Percentiles rank a stretch among this genome's conserved stretches.
phyloP scores from a whole-genome alignment of 2,797 vertebrate species.

The Eospalax fontanierii region DNA sequence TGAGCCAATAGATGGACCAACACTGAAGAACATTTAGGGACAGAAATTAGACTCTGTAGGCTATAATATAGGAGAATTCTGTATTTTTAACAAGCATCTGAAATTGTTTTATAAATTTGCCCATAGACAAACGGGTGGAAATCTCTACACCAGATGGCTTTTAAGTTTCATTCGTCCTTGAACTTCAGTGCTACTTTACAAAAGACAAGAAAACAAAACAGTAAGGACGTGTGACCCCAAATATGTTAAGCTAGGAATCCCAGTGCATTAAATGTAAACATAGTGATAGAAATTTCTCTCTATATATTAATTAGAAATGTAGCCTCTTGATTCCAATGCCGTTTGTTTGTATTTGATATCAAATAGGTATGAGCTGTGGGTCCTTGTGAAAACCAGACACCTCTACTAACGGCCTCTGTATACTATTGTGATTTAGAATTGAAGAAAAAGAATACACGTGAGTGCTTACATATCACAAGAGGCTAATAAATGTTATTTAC shows the following conservation, averaged over 20 bases:
- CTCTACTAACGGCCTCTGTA: background rate
- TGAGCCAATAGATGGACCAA: no score
- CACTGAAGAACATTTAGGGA: no score
- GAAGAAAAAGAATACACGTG: background rate
- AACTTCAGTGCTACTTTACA: background rate
- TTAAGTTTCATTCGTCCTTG: background rate
- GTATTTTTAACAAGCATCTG: background rate
- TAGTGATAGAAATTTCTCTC: background rate
- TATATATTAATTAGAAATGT: background rate
- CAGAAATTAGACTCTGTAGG: no score
- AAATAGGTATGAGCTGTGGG: background rate
- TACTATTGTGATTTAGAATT: background rate
- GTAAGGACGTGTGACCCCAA: background rate
- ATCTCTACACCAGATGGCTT: background rate
- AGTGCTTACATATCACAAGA: no score
- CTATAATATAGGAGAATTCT: background rate
- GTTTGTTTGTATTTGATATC: background rate
- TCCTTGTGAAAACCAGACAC: background rate
- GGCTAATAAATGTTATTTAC: background rate
- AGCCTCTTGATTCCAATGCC: background rate
- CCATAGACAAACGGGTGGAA: background rate
- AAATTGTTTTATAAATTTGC: background rate
- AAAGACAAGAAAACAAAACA: background rate
- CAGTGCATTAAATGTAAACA: background rate
- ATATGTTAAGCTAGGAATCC: background rate